These are phyloP conservation scores for Lepidurus apus DNA, from an alignment of 1,140 invertebrate species.

Conservation along the genomic window DNA sequence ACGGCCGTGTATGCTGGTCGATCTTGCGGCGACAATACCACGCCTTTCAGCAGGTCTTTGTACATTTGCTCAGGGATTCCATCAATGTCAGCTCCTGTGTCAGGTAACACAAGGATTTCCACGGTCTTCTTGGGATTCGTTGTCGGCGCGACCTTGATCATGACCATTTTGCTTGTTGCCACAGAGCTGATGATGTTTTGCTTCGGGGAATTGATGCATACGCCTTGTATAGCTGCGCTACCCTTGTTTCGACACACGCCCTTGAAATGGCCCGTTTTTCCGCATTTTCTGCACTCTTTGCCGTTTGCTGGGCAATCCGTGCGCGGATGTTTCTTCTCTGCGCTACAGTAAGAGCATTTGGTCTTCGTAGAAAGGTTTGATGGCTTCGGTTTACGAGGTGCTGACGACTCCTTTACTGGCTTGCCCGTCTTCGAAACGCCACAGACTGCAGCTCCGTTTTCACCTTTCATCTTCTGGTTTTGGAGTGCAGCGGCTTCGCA, in stretches of 20 bases:
- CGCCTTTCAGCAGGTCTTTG: slow-evolving; percentile 16
- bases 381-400: background rate
- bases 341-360: background rate
- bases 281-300: too few species aligned
- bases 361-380: background rate
- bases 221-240: too few species aligned
- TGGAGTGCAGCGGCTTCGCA: background rate
- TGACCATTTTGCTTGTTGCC: too few species aligned
- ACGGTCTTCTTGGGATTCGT: background rate
- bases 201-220: too few species aligned
- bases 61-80: background rate
- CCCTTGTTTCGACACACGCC: too few species aligned
- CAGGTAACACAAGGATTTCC: background rate
- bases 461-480: background rate
- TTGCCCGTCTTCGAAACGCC: background rate
- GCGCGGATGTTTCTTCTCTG: too few species aligned
- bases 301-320: too few species aligned
- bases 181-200: too few species aligned
- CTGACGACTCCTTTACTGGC: background rate
- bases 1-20: background rate
- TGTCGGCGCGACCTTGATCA: too few species aligned
- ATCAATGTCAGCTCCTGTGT: background rate
- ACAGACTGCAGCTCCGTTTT: background rate
- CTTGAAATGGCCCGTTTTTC: too few species aligned
- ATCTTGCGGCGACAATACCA: background rate